Conservation (phyloP, 1,140 invertebrate species). For the Thalassaphorura encarpata region DNA sequence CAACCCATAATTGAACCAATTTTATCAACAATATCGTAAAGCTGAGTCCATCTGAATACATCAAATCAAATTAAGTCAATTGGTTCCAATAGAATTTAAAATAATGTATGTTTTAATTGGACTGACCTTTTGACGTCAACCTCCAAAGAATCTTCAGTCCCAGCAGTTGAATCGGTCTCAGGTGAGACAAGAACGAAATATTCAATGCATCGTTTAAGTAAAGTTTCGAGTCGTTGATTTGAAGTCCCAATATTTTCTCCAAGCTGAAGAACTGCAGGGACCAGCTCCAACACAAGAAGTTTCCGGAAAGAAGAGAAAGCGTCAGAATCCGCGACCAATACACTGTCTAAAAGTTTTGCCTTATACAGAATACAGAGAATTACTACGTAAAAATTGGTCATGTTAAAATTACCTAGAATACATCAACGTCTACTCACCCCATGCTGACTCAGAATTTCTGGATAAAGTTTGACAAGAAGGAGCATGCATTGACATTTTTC, state of each 20-base stretch:
- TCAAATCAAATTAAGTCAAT: too few relatives aligned
- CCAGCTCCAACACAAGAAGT: slow-evolving; percentile 25
- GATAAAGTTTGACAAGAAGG: slow-evolving; percentile 28
- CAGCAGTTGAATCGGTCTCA: not conserved
- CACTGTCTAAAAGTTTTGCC: slow-evolving; percentile 21
- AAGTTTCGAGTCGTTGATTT: slow-evolving; percentile 8
- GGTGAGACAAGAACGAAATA: slow-evolving; percentile 22
- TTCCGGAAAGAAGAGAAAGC: slow-evolving; percentile 22
- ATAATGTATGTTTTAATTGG: too few relatives aligned
- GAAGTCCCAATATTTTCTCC: slow-evolving; percentile 16
- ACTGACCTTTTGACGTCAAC: slow-evolving; percentile 1
- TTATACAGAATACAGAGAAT: not conserved
- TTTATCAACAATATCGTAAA: slow-evolving; percentile 24
- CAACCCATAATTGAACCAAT: slow-evolving; percentile 20
- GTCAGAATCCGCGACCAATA: slow-evolving; percentile 24
- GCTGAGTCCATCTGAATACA: slow-evolving; percentile 24
- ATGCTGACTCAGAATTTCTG: slow-evolving; percentile 24
- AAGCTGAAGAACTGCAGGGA: slow-evolving; percentile 26
- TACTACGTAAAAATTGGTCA: not conserved
- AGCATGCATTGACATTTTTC: slow-evolving; percentile 29
- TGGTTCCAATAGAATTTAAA: too few relatives aligned
- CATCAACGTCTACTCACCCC: slow-evolving; percentile 18
- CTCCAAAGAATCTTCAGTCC: not conserved
- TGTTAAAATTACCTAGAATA: too few relatives aligned
- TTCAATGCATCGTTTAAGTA: slow-evolving; percentile 29